phyloP scores from a whole-genome alignment of 2,797 vertebrate species.

The Notolepis coatsorum region DNA sequence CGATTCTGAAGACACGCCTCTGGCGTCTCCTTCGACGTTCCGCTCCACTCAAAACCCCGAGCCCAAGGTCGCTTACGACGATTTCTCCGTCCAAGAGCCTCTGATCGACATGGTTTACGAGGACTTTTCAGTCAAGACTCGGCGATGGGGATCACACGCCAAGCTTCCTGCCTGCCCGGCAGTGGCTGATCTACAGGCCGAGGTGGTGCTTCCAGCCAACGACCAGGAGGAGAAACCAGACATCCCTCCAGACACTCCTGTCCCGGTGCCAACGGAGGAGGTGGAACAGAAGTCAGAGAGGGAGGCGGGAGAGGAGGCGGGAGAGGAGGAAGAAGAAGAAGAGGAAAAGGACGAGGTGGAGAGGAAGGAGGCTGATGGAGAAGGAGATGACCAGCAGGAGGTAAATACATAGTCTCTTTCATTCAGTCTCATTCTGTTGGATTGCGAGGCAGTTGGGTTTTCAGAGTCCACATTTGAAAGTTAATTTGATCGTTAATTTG shows the following conservation, averaged over 20 bases:
- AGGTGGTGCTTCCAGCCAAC: not conserved
- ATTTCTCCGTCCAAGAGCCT: slow-evolving; percentile 62
- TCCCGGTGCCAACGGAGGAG: not conserved
- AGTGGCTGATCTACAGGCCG: not conserved
- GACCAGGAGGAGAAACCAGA: slow-evolving; percentile 24
- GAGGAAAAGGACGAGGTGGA: not conserved
- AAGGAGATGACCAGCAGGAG: slow-evolving; percentile 34
- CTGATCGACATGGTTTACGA: slow-evolving; percentile 54
- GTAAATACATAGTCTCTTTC: slow-evolving; percentile 42
- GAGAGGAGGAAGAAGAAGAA: not conserved
- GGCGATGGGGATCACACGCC: slow-evolving; percentile 35
- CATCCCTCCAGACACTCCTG: not conserved
- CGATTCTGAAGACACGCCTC: slow-evolving; percentile 38
- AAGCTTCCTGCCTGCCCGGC: slow-evolving; percentile 8
- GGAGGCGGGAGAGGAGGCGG: not conserved
- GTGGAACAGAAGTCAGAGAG: not conserved
- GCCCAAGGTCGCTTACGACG: slow-evolving; percentile 49
- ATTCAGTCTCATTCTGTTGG: not conserved
- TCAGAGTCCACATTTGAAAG: too few relatives aligned
- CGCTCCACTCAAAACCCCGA: not conserved
- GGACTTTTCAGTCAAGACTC: slow-evolving; percentile 72
- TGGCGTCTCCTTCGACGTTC: slow-evolving; percentile 8
- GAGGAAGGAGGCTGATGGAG: not conserved
- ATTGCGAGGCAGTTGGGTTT: not conserved
- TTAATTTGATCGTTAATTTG: too few relatives aligned